Evolutionary conservation across 1,140 invertebrate genomes (phyloP).

Genomic region (Heliconius melpomene): DNA sequence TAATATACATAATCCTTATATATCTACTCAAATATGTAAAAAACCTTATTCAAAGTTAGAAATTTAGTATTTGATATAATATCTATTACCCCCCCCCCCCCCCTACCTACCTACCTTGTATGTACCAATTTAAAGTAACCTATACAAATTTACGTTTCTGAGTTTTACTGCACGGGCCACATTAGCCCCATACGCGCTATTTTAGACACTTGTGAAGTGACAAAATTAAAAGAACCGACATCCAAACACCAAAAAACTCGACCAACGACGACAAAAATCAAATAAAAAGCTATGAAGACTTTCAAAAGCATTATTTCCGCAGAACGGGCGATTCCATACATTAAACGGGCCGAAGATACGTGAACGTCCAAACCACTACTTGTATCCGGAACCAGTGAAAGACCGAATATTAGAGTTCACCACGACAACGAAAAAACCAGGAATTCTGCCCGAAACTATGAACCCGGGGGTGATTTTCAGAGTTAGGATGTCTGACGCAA

Average conservation of each 20-base stretch:
- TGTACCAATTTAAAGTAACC: background rate
- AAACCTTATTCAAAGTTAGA: too few species aligned
- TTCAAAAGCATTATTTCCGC: slow-evolving; percentile 50
- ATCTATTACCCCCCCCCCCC: too few species aligned
- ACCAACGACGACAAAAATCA: background rate
- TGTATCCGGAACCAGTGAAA: slow-evolving; percentile 71
- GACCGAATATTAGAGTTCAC: slow-evolving; percentile 65
- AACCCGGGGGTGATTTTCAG: slow-evolving; percentile 74
- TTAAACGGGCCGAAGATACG: slow-evolving; percentile 61
- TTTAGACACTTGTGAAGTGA: background rate
- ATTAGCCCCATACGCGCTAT: background rate
- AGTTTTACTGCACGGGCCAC: background rate
- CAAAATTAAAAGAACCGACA: background rate
- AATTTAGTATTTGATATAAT: too few species aligned
- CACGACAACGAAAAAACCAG: slow-evolving; percentile 60
- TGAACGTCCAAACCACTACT: slow-evolving; percentile 68
- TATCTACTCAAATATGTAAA: too few species aligned
- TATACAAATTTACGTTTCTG: background rate
- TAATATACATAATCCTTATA: too few species aligned
- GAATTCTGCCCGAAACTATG: slow-evolving; percentile 71
- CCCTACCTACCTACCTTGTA: too few species aligned
- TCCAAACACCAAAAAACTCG: too few species aligned
- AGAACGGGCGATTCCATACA: slow-evolving; percentile 61
- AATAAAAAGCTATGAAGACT: slow-evolving; percentile 19
- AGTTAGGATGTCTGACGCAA: slow-evolving; percentile 73